Conservation (phyloP, 2,797 vertebrate genomes). For the Amblyopsis hoosieri region DNA sequence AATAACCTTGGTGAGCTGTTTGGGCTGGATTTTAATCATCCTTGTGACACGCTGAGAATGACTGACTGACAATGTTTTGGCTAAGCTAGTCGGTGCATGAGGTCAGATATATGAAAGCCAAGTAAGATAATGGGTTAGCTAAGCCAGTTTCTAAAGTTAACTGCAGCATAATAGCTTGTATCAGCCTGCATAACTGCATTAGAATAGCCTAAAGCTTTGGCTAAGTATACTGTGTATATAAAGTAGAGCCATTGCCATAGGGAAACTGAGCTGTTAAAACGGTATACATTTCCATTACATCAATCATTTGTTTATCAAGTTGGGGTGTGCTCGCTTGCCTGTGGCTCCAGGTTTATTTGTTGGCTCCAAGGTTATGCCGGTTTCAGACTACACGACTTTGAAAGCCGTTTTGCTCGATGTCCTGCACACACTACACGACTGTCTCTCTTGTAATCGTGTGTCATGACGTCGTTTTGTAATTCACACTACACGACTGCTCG, state of each 20-base stretch:
- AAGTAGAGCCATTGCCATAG: no score
- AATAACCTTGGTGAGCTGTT: neutral
- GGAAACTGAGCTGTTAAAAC: no score
- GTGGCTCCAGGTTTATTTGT: slow-evolving; percentile 28
- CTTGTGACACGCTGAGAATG: neutral
- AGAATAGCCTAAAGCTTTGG: slow-evolving; percentile 26
- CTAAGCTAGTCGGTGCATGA: neutral
- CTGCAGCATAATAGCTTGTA: slow-evolving; percentile 1
- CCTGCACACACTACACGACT: no score
- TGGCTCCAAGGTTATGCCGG: slow-evolving; percentile 4
- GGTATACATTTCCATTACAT: no score
- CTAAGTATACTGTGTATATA: neutral
- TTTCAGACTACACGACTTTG: no score
- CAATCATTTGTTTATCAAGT: no score
- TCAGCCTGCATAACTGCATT: neutral
- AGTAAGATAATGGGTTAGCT: slow-evolving; percentile 1
- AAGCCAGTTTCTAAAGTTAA: slow-evolving; percentile 42
- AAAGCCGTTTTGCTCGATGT: no score
- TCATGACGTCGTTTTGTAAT: no score
- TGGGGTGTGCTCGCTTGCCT: neutral
- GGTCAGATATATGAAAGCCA: slow-evolving; percentile 15
- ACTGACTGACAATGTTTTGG: slow-evolving; percentile 1
- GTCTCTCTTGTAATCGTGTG: no score
- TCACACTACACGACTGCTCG: no score
- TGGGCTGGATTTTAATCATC: neutral